phyloP scores from a whole-genome alignment of 2,888 invertebrate genomes.

The Cinara cedri region DNA sequence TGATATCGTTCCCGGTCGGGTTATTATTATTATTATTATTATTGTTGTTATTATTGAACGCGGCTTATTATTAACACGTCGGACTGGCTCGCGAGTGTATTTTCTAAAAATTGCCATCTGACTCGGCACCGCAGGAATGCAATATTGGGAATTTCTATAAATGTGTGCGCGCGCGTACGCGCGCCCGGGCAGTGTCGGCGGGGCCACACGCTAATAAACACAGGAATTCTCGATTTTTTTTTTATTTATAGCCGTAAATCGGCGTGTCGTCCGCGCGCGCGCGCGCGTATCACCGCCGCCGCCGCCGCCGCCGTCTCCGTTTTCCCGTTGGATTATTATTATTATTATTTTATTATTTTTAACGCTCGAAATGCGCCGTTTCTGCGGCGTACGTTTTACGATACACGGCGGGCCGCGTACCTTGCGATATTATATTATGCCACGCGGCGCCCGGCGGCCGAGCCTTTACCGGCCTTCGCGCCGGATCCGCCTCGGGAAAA shows the following conservation, averaged over 20 bases:
- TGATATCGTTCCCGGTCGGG: no score
- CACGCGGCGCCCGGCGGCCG: no score
- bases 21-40: no score
- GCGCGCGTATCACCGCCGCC: no score
- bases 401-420: no score
- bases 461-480: background rate
- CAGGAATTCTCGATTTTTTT: constrained; percentile 50
- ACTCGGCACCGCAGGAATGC: constrained; percentile 34
- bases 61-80: background rate
- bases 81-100: background rate
- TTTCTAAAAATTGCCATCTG: constrained; percentile 46
- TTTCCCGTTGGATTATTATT: constrained; percentile 4
- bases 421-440: no score
- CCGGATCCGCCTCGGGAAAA: background rate
- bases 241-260: constrained; percentile 31
- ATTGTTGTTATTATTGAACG: no score
- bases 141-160: constrained; percentile 32
- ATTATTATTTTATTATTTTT: constrained; percentile 7
- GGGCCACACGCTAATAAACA: constrained; percentile 26
- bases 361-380: constrained; percentile 24
- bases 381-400: no score
- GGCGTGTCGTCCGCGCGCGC: background rate
- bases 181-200: background rate
- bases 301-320: no score
- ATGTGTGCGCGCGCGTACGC: background rate